Conservation (phyloP, 1,140 invertebrate genomes). For the Rhyzopertha dominica region DNA sequence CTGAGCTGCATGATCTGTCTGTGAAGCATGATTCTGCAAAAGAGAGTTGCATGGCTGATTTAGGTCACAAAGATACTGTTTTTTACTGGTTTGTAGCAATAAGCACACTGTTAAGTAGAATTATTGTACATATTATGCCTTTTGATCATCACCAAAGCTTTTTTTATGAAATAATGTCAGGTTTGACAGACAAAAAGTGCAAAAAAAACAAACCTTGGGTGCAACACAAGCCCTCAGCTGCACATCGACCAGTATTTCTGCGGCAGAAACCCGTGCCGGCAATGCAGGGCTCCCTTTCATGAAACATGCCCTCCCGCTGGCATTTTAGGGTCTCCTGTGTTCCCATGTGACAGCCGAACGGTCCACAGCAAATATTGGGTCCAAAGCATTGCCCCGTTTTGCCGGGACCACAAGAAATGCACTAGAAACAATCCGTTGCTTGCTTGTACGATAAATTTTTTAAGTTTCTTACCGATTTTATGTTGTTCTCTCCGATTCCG, state of each 20-base stretch:
- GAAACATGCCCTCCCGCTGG: conserved; percentile 41
- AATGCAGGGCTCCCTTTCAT: conserved; percentile 48
- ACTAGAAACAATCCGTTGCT: conserved; percentile 38
- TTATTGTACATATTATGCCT: conserved; percentile 4
- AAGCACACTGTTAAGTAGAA: conserved; percentile 1
- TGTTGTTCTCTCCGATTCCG: conserved; percentile 31
- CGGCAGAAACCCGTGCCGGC: conserved; percentile 49
- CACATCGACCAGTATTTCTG: conserved; percentile 50
- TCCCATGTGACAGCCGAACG: conserved; percentile 50
- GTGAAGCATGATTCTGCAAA: conserved; percentile 45
- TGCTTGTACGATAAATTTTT: conserved; percentile 9
- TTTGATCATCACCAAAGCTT: conserved; percentile 3
- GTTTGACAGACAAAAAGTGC: conserved; percentile 1
- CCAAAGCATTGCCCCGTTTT: conserved; percentile 51
- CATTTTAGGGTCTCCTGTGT: conserved; percentile 49
- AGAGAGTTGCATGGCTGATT: conserved; percentile 12
- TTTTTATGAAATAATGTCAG: neutral
- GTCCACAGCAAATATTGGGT: conserved; percentile 50
- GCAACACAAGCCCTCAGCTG: conserved; percentile 50
- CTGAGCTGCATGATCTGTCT: conserved; percentile 43
- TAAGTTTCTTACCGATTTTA: conserved; percentile 37
- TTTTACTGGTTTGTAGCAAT: conserved; percentile 4
- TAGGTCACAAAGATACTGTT: conserved; percentile 2
- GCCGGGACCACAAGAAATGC: conserved; percentile 48
- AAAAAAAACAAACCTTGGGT: conserved; percentile 47